Evolutionary conservation across 2,113 vertebrate species (phyloP), one percentile per base, ranked within the genome.

Genomic region (Oreochromis spilurus): DNA sequence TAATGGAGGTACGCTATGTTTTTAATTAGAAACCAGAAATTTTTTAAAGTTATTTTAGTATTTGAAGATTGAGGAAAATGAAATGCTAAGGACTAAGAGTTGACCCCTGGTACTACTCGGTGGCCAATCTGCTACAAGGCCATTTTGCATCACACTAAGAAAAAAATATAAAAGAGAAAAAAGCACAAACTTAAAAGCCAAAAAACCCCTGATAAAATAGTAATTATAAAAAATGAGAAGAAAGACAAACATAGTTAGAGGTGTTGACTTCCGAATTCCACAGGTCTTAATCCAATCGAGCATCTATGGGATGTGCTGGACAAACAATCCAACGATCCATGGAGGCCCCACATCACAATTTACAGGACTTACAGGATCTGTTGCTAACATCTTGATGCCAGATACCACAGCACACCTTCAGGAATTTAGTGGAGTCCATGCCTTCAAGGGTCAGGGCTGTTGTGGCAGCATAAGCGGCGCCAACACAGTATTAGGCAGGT

Each of bases 251-350:
- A 55, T 13, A 13, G 43, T 45, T 45, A 38, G 62, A 67, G 62
- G 36, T 2, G 62, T n/a, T 24, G 12, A 40, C 36, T 67, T 67
- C 4, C 4, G 24, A 40, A 40, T 40, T 40, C 3, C 36, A 36
- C 62, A 67, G 7, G 40, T 40, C n/a, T 1, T 40, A 67, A 67
- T 21, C 62, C 7, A 67, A 67, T 67, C 6, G 8, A 2, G 36
- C 62, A 40, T 67, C 36, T 40, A n/a, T 14, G 11, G 36, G 62
- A 67, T 67, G 36, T 67, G 62, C 62, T 40, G n/a, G 62, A 24
- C 62, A 5, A 67, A 67, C 38, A 40, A 21, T 67, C 62, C 0
- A 26, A 26, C 4, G 4, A 65, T 38, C 31, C 60, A 36, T 0
- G 60, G 60, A 36, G 60, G 31, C 9, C 17, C 60, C 60, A 12